Base-by-base conservation (phyloP, 2,888 invertebrate species). In the Acanthosepion esculentum region DNA sequence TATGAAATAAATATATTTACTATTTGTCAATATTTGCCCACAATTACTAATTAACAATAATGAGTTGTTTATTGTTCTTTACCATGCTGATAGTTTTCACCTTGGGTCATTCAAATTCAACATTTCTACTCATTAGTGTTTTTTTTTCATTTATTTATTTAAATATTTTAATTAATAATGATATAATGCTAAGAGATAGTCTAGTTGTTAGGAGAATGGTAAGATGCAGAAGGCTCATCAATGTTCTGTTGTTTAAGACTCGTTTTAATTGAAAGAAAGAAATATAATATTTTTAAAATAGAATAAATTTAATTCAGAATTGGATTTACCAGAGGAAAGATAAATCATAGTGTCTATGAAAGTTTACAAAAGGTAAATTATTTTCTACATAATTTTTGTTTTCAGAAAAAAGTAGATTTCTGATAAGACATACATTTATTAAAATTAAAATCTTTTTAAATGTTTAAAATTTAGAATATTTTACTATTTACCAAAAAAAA, bases 51-150 rank as follows among this genome's bases (percentile, higher is more conserved):
- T 78, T 78, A 78, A n/a, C 12, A 29, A 7, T 78, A 78, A 78
- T 78, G 78, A 78, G n/a, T 29, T 78, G n/a, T 78, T 78, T n/a
- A 78, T 78, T 78, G n/a, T 78, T 78, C 78, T 78, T 78, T 78
- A 78, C n/a, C 20, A 20, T 55, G 20, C 20, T 15, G n/a, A n/a
- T 10, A 78, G 10, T 15, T n/a, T 78, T 78, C n/a, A 78, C 78
- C 78, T 78, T n/a, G 78, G 78, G 78, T 78, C 33, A n/a, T 78
- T n/a, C 12, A 78, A 33, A 33, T 78, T 33, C 78, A 78, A 20
- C 23, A 59, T 59, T 59, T 23, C 4, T 20, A 59, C 20, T 23
- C 6, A 20, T 59, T 59, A 6, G 55, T 55, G 2, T 78, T 29
- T n/a, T n/a, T 33, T 78, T 78, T 78, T 2, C n/a, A 0, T 33